Evolutionary conservation across 2,113 vertebrate genomes (phyloP).

Genomic region (Xiphophorus couchianus): DNA sequence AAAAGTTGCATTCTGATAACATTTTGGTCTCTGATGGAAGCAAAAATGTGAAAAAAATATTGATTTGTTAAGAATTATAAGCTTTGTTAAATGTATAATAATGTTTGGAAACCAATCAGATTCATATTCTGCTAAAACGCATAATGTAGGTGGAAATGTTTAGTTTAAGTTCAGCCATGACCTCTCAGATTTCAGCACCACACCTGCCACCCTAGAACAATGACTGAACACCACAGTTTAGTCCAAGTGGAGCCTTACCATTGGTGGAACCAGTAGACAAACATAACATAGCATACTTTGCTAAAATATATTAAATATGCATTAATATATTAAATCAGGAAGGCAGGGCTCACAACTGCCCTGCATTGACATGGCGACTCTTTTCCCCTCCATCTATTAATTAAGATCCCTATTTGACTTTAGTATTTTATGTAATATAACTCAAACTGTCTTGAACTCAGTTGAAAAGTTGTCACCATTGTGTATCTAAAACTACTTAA

Average conservation of each 20-base stretch:
- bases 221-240: too few relatives aligned
- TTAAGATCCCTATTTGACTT: background rate
- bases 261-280: background rate
- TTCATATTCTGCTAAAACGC: background rate
- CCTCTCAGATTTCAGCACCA: too few relatives aligned
- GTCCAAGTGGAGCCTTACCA: too few relatives aligned
- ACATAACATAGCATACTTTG: background rate
- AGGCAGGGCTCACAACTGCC: background rate
- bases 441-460: background rate
- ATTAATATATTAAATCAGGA: too few relatives aligned
- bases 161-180: too few relatives aligned
- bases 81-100: background rate
- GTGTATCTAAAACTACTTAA: background rate
- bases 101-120: background rate
- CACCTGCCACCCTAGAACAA: too few relatives aligned
- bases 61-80: background rate
- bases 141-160: background rate
- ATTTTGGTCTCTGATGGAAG: slow-evolving; percentile 38
- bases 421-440: background rate
- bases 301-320: too few relatives aligned
- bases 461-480: slow-evolving; percentile 10
- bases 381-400: background rate
- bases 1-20: slow-evolving; percentile 14
- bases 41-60: slow-evolving; percentile 2
- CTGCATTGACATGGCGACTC: background rate